Percentiles rank a stretch among this genome's conserved stretches.
phyloP scores from a whole-genome alignment of 1,140 invertebrate species.

The Pomacea maculata region DNA sequence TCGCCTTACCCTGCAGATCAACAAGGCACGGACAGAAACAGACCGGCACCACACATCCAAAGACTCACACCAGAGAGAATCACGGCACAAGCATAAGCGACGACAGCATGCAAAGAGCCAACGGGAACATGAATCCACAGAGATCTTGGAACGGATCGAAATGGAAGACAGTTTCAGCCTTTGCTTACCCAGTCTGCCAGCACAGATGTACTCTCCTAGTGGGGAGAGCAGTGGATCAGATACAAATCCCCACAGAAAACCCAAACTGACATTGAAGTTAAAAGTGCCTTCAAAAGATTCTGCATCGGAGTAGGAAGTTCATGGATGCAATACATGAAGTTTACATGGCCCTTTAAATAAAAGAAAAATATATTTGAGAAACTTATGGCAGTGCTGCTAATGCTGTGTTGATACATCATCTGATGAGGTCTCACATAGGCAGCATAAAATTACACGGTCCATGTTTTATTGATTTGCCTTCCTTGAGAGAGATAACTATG shows the following conservation, averaged over 20 bases:
- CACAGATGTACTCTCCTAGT: constrained; percentile 45
- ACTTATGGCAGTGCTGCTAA: neutral
- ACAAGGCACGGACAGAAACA: constrained; percentile 27
- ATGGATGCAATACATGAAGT: neutral
- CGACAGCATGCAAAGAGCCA: constrained; percentile 40
- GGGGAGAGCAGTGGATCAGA: constrained; percentile 50
- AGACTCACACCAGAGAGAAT: constrained; percentile 20
- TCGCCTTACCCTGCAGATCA: constrained; percentile 21
- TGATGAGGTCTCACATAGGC: too few relatives aligned
- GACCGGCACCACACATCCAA: constrained; percentile 4
- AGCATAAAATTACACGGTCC: too few relatives aligned
- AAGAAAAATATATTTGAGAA: neutral
- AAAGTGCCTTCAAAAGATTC: constrained; percentile 37
- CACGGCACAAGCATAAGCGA: constrained; percentile 37
- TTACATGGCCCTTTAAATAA: too few relatives aligned
- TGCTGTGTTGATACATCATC: neutral
- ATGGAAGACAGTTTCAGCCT: constrained; percentile 29
- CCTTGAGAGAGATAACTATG: neutral
- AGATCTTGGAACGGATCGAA: constrained; percentile 38
- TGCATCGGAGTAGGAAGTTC: constrained; percentile 23
- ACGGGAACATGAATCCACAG: constrained; percentile 36
- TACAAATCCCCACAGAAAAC: constrained; percentile 32
- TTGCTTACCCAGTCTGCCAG: constrained; percentile 25
- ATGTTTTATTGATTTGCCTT: too few relatives aligned
- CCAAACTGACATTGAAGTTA: constrained; percentile 38